A percentile compares a stretch with the other conserved stretches of the same genome.
These are phyloP conservation scores for Phymanthus crucifer DNA, from an alignment of 92 coral and sea anemone genomes.

Conservation along the genomic window DNA sequence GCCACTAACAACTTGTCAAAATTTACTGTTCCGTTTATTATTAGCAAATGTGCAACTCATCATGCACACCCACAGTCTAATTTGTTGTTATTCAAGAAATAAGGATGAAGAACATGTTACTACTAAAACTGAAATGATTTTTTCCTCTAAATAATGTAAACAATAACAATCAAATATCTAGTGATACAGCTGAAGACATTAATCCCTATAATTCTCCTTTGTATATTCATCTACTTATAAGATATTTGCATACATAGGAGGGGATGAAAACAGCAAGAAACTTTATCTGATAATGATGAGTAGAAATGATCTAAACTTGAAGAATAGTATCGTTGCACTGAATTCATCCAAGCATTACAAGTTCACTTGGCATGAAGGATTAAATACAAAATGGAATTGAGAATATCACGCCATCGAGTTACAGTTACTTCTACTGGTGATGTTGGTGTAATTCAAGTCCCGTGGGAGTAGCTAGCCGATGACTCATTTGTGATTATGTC, in stretches of 20 bases:
- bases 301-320: no score
- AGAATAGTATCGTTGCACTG: background rate
- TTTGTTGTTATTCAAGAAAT: background rate
- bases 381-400: background rate
- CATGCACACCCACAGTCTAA: no score
- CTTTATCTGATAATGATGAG: background rate
- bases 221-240: background rate
- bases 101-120: background rate
- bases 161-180: background rate
- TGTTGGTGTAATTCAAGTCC: background rate
- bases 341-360: background rate
- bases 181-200: background rate
- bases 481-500: constrained; percentile 10
- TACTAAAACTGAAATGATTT: background rate
- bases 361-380: background rate
- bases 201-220: background rate
- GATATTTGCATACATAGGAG: background rate
- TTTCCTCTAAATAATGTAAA: no score
- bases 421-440: background rate
- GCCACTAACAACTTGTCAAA: no score
- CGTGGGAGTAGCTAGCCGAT: background rate
- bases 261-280: background rate
- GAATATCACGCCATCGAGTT: background rate
- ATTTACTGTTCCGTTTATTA: no score
- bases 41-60: no score